phyloP scores from a whole-genome alignment of 2,113 vertebrate species.

The Noturus placidus region DNA sequence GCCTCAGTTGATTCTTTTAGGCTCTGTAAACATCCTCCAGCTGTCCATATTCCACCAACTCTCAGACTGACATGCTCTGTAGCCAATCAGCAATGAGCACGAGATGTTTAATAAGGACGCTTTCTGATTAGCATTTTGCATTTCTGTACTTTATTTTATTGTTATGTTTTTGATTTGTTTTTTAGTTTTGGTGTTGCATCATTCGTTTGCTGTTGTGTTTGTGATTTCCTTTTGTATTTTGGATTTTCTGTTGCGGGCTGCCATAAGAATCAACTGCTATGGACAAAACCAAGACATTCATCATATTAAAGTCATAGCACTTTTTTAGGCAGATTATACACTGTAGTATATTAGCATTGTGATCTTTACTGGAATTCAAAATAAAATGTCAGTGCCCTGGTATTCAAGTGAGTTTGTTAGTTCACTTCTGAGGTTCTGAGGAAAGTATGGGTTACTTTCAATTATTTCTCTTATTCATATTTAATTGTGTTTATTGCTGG shows the following conservation, averaged over 20 bases:
- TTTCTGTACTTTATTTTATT: not conserved
- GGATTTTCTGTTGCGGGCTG: not conserved
- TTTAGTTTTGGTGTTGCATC: no score
- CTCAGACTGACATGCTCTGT: not conserved
- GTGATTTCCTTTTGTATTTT: not conserved
- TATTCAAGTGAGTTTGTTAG: slow-evolving; percentile 50
- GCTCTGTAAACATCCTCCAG: not conserved
- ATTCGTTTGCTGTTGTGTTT: not conserved
- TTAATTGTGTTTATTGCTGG: slow-evolving; percentile 78
- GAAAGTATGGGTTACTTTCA: slow-evolving; percentile 70
- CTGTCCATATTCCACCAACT: not conserved
- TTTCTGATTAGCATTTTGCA: not conserved
- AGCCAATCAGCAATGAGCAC: not conserved
- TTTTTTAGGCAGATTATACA: not conserved
- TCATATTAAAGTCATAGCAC: not conserved
- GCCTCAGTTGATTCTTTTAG: not conserved
- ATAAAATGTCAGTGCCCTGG: slow-evolving; percentile 64
- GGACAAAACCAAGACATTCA: not conserved
- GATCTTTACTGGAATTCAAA: slow-evolving; percentile 35
- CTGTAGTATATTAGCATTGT: slow-evolving; percentile 29
- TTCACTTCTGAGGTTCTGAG: slow-evolving; percentile 49
- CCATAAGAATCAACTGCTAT: not conserved
- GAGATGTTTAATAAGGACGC: not conserved
- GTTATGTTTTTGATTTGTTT: not conserved
- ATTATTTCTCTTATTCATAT: slow-evolving; percentile 79